phyloP scores from a whole-genome alignment of 2,888 invertebrate species.

The Drosophila affinis region DNA sequence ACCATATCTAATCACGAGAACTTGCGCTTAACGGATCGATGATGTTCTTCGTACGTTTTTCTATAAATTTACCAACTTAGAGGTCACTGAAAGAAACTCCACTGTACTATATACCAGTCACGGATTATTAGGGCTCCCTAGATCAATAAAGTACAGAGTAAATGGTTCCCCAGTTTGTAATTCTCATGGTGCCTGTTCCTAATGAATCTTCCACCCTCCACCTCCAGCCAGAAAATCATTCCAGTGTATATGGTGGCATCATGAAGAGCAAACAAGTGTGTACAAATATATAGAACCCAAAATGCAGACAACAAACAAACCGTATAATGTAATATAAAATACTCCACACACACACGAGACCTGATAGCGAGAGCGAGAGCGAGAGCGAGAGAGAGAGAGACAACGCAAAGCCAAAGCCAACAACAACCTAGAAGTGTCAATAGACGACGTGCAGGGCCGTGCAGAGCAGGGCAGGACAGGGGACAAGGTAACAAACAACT shows the following conservation, averaged over 20 bases:
- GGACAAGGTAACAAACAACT: conserved; percentile 49
- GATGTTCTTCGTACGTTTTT: too few species aligned
- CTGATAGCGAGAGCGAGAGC: too few species aligned
- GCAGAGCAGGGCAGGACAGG: background rate
- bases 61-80: background rate
- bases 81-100: background rate
- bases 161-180: conserved; percentile 1
- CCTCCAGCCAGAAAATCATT: conserved; percentile 4
- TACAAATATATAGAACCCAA: conserved; percentile 26
- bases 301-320: conserved; percentile 43
- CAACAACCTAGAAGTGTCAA: conserved; percentile 74
- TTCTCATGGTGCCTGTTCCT: background rate
- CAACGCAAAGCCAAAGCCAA: conserved; percentile 12
- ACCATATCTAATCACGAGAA: background rate
- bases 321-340: conserved; percentile 24
- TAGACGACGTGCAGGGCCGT: conserved; percentile 30
- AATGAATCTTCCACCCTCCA: background rate
- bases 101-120: background rate
- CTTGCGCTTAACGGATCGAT: background rate
- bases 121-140: background rate
- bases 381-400: too few species aligned
- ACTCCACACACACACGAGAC: conserved; percentile 17
- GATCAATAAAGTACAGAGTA: background rate
- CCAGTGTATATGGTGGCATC: conserved; percentile 4
- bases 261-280: conserved; percentile 38